These are phyloP conservation scores for Pao palembangensis DNA, from an alignment of 2,113 vertebrate genomes.

Conservation along the genomic window DNA sequence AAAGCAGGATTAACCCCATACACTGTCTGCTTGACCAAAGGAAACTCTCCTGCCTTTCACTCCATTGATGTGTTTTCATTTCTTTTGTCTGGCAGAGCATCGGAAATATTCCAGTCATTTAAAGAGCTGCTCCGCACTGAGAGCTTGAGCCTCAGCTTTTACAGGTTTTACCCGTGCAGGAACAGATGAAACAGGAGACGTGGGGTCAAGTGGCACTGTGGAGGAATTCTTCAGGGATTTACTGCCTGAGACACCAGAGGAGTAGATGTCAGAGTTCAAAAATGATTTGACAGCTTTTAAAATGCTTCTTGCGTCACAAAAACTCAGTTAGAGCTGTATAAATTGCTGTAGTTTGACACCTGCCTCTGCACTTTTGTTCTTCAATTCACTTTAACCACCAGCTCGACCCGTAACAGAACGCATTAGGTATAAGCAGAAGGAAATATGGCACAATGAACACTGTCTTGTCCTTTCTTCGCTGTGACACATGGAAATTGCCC, in stretches of 20 bases:
- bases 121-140: conserved; percentile 38
- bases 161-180: conserved; percentile 3
- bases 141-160: conserved; percentile 1
- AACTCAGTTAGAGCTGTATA: too few relatives aligned
- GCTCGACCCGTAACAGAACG: conserved; percentile 4
- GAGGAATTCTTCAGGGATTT: conserved; percentile 5
- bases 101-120: conserved; percentile 60
- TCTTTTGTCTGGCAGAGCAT: conserved; percentile 53
- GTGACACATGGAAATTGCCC: conserved; percentile 7
- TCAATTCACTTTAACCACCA: background rate
- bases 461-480: background rate
- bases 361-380: too few relatives aligned
- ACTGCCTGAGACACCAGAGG: conserved; percentile 12
- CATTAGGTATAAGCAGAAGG: conserved; percentile 5
- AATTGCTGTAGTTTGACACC: too few relatives aligned
- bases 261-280: background rate
- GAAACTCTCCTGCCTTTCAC: conserved; percentile 28
- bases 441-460: too few relatives aligned
- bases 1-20: conserved; percentile 62
- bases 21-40: conserved; percentile 59
- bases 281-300: background rate
- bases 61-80: conserved; percentile 40
- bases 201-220: background rate
- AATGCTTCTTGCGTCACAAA: too few relatives aligned
- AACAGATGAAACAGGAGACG: conserved; percentile 51